These are phyloP conservation scores for Chromoteleia sp. DNA, from an alignment of 2,888 invertebrate species.

Conservation along the genomic window DNA sequence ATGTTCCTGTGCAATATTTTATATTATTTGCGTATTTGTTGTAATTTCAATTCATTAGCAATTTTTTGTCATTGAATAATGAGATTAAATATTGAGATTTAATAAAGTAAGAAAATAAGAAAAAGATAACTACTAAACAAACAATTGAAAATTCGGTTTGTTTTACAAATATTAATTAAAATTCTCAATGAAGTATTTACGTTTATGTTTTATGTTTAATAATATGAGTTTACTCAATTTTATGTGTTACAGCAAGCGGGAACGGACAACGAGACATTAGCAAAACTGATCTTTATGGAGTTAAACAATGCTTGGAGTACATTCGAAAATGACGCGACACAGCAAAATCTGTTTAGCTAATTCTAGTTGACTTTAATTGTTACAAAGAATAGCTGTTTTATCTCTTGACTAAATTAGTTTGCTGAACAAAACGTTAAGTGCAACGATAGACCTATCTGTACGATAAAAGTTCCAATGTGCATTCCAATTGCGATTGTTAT, in stretches of 20 bases:
- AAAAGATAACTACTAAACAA: too few relatives aligned
- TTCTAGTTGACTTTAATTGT: slow-evolving; percentile 74
- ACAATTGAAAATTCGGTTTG: too few relatives aligned
- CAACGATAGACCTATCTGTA: slow-evolving; percentile 68
- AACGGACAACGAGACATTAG: slow-evolving; percentile 95
- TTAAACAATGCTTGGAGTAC: slow-evolving; percentile 99
- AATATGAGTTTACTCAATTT: background rate
- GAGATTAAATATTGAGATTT: too few relatives aligned
- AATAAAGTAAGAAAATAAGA: too few relatives aligned
- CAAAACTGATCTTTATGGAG: slow-evolving; percentile 99
- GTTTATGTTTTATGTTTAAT: background rate
- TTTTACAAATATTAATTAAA: too few relatives aligned
- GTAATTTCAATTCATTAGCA: too few relatives aligned
- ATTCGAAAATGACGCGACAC: slow-evolving; percentile 94
- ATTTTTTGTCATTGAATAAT: too few relatives aligned
- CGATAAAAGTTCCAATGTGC: slow-evolving; percentile 66
- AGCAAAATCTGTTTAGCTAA: slow-evolving; percentile 90
- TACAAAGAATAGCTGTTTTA: slow-evolving; percentile 68
- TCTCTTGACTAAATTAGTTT: slow-evolving; percentile 65
- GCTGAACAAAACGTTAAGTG: slow-evolving; percentile 57
- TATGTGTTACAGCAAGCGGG: slow-evolving; percentile 92
- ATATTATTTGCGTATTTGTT: too few relatives aligned
- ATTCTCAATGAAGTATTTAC: too few relatives aligned
- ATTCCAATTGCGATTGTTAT: slow-evolving; percentile 69
- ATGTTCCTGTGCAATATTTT: too few relatives aligned